Evolutionary conservation across 2,797 vertebrate genomes (phyloP).

Genomic region (Microctenopoma steveboyesi): DNA sequence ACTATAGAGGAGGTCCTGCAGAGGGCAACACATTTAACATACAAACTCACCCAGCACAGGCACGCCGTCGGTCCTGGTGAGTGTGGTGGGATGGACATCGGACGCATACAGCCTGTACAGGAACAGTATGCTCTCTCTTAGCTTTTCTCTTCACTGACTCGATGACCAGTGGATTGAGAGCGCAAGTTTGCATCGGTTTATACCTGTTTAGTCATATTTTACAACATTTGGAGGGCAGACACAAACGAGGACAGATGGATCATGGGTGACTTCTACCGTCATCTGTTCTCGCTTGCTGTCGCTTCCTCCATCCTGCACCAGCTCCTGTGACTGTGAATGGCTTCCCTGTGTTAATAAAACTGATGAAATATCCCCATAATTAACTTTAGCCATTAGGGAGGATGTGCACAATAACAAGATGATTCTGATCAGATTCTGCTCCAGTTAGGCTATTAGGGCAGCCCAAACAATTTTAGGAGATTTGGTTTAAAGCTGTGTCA

Average conservation of each 20-base stretch:
- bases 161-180: conserved; percentile 3
- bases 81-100: conserved; percentile 38
- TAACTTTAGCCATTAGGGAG: conserved; percentile 77
- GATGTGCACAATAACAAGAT: conserved; percentile 67
- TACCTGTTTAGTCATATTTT: conserved; percentile 39
- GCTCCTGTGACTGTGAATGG: conserved; percentile 31
- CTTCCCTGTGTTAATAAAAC: conserved; percentile 64
- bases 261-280: conserved; percentile 54
- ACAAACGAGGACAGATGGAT: conserved; percentile 61
- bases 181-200: conserved; percentile 3
- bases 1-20: conserved; percentile 48
- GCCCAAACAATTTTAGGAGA: conserved; percentile 78
- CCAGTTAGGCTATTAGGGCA: conserved; percentile 77
- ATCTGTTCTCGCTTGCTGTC: conserved; percentile 55
- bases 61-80: conserved; percentile 36
- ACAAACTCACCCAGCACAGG: conserved; percentile 16
- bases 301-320: conserved; percentile 54
- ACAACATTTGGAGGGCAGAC: conserved; percentile 34
- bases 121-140: neutral
- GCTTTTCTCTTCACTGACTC: neutral
- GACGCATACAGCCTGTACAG: conserved; percentile 29
- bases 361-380: conserved; percentile 77
- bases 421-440: conserved; percentile 79
- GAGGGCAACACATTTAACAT: conserved; percentile 53
- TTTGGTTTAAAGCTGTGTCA: conserved; percentile 79